Conservation (phyloP, 2,888 invertebrate genomes). For the Synanthedon formicaeformis region DNA sequence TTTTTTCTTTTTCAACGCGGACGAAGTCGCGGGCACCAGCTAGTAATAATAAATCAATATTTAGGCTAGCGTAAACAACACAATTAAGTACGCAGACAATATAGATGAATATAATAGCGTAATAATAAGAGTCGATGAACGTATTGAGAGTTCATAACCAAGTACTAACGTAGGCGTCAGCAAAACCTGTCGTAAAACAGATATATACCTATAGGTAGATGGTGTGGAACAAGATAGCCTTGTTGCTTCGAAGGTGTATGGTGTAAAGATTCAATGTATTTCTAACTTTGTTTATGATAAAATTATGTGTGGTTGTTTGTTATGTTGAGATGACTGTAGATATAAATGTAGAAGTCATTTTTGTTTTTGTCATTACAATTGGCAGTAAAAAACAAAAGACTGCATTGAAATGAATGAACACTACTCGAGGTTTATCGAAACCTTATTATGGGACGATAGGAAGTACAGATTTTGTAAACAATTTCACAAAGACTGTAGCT, state of each 20-base stretch:
- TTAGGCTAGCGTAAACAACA: no score
- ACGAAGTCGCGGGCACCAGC: no score
- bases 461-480: neutral
- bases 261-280: neutral
- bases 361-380: no score
- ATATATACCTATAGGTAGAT: neutral
- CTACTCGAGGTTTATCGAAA: no score
- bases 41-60: no score
- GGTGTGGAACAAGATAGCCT: neutral
- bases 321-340: no score
- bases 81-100: no score
- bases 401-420: no score
- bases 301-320: neutral
- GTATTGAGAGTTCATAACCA: conserved; percentile 20
- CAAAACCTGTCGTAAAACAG: neutral
- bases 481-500: conserved; percentile 1
- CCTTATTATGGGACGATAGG: neutral
- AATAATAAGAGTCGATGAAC: conserved; percentile 18
- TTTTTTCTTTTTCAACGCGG: no score
- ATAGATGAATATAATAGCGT: no score
- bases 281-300: neutral
- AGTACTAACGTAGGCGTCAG: conserved; percentile 5
- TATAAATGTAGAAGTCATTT: no score
- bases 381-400: no score
- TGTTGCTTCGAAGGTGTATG: neutral